Percentiles rank a stretch among this genome's conserved stretches.
phyloP scores from a whole-genome alignment of 2,888 invertebrate genomes.

The Plusia festucae region DNA sequence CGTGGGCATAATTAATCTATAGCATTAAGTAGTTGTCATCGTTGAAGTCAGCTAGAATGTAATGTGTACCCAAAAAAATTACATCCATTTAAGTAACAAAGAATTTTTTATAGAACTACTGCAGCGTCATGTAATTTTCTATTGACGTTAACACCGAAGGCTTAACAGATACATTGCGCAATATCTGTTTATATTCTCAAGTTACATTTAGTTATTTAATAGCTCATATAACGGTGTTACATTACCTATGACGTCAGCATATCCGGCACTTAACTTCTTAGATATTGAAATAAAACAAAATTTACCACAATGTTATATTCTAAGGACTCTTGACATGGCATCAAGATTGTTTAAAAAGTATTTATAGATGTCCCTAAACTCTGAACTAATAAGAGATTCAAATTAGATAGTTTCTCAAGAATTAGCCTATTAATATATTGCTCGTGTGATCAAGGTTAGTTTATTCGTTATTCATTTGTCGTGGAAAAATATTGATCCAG shows the following conservation, averaged over 20 bases:
- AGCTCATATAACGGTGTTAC: conserved; percentile 29
- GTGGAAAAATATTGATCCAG: too few relatives aligned
- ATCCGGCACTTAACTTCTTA: neutral
- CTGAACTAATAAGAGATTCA: neutral
- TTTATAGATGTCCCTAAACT: conserved; percentile 2
- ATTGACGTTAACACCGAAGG: conserved; percentile 16
- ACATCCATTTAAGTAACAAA: neutral
- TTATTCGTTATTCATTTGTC: too few relatives aligned
- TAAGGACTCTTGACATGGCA: neutral
- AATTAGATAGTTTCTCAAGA: neutral
- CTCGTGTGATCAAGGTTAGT: too few relatives aligned
- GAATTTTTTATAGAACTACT: too few relatives aligned
- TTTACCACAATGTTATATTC: too few relatives aligned
- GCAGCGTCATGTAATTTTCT: neutral
- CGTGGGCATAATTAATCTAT: too few relatives aligned
- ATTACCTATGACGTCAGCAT: conserved; percentile 22
- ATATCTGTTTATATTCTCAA: conserved; percentile 5
- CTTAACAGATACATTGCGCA: conserved; percentile 14
- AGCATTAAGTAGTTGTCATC: too few relatives aligned
- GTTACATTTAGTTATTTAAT: conserved; percentile 32
- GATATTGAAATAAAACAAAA: neutral
- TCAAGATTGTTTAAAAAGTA: neutral
- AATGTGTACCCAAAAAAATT: too few relatives aligned
- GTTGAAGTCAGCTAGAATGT: too few relatives aligned
- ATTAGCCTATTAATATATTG: neutral